A percentile compares a stretch with the other conserved stretches of the same genome.
Evolutionary conservation across 2,888 invertebrate species (phyloP).

Genomic region (Drosophila nr. perissopoda): DNA sequence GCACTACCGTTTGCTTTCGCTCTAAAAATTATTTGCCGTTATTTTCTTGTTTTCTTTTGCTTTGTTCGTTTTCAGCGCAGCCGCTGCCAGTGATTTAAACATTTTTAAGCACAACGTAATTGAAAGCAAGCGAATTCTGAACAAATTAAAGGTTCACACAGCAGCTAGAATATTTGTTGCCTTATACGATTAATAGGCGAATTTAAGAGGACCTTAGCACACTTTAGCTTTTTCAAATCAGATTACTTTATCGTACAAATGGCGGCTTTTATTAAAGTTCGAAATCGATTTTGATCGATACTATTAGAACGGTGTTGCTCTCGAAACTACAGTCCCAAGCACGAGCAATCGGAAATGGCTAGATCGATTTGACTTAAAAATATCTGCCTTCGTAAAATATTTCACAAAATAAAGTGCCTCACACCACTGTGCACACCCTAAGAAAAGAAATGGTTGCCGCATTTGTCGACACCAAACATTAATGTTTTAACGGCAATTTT

Average conservation of each 20-base stretch:
- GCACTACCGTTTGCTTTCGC: slow-evolving; percentile 24
- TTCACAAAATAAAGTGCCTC: neutral
- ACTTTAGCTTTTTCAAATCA: too few relatives aligned
- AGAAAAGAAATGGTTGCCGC: slow-evolving; percentile 17
- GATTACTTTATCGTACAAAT: neutral
- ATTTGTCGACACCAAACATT: slow-evolving; percentile 50
- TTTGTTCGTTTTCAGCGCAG: neutral
- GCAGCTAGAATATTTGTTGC: neutral
- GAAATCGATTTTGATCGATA: neutral
- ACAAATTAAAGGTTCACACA: neutral
- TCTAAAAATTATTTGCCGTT: neutral
- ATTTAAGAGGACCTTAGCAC: neutral
- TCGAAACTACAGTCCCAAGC: neutral
- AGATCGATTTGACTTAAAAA: neutral
- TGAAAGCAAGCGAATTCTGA: neutral
- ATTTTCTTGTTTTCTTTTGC: neutral
- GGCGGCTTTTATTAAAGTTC: neutral
- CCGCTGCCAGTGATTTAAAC: neutral
- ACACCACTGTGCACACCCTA: slow-evolving; percentile 32
- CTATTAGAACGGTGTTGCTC: neutral
- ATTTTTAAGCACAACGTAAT: neutral
- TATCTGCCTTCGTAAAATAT: neutral
- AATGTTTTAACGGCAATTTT: slow-evolving; percentile 69
- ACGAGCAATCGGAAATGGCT: neutral
- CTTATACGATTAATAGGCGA: neutral